Base-by-base conservation (phyloP, 1,140 invertebrate species). In the Cydia fagiglandana region DNA sequence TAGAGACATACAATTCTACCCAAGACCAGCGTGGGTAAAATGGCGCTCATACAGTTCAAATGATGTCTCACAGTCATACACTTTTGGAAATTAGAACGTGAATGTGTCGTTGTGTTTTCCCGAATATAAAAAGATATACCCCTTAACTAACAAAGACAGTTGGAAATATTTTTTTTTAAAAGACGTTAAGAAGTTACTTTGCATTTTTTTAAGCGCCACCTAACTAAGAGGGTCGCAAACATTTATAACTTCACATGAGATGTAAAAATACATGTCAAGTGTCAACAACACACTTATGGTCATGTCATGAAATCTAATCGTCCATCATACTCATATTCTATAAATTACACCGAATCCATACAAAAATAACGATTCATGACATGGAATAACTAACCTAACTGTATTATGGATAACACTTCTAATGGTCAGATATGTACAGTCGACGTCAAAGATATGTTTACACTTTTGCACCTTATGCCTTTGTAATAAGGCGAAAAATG, bases 401-500 rank as follows among this genome's bases (percentile, higher is more conserved):
- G 45, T 47, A 47, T 9, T 47, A 47, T 47, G 12, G 3, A 47
- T 47, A 47, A 13, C 13, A 45, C 9, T 45, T 10, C 12, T 47
- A n/a, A 47, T 15, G 45, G 45, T 47, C 45, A 47, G 24, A 24
- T 24, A 2, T 24, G 41, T 34, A 34, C 30, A 34, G 30, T 34
- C 30, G 5, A 34, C 30, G 30, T 47, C 13, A 47, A 47, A 12
- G 13, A 34, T 53, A 53, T 53, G 84, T 80, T 0, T 80, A 45
- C 4, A 83, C 41, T 30, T 78, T 79, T 61, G 45, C 9, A 12
- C 45, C 45, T 47, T 47, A 47, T 10, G 5, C 82, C 85, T 85
- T 86, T 24, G 84, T 79, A 38, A 81, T 85, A 78, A 34, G 30
- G 30, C 30, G 30, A 6, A 34, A 34, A 34, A 34, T 34, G 4